Base-by-base conservation (phyloP, 2,113 vertebrate genomes). In the Vulpes ferrilata region DNA sequence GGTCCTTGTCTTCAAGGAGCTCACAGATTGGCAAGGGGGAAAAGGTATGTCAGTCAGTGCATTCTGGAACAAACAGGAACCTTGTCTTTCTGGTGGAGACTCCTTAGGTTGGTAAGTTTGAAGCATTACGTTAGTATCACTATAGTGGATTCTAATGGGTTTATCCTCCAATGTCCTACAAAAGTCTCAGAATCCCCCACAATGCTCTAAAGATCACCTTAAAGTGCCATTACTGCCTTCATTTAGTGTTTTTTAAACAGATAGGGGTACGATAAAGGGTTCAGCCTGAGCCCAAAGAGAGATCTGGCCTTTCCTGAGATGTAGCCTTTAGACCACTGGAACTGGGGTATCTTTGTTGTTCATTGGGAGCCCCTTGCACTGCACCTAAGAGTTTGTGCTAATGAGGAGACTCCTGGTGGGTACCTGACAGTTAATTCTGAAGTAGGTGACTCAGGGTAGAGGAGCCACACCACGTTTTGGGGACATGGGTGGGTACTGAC, bases 181-280 rank as follows among this genome's bases (percentile, higher is more conserved):
- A 23, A 88, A 79, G 16, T 38, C n/a, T 81, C 16, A 74, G 10
- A 73, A 43, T 30, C 64, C 20, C 16, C 65, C 6, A 93, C 35
- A 92, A 79, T 86, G n/a, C 22, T 57, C 57, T 38, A 62, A 88
- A 62, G 48, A 83, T 80, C 57, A 51, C 2, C 25, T 62, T 62
- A 53, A 12, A 57, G 22, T 60, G 23, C 0, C 71, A 35, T 83
- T 43, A 2, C 59, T 87, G 69, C 23, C 35, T 57, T 51, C 7
- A 64, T 53, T 93, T 88, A 38, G 25, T 51, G 83, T 87, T 43
- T 94, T 97, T 95, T 43, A 81, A 93, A 48, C 27, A 57, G 57
- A 51, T 79, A 27, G 3, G 22, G 74, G 55, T 85, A 20, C 51
- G 69, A 51, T 64, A 93, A 93, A 96, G 19, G 93, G 87, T 79